These are phyloP conservation scores for Laothoe populi DNA, from an alignment of 2,888 invertebrate genomes.

Conservation along the genomic window DNA sequence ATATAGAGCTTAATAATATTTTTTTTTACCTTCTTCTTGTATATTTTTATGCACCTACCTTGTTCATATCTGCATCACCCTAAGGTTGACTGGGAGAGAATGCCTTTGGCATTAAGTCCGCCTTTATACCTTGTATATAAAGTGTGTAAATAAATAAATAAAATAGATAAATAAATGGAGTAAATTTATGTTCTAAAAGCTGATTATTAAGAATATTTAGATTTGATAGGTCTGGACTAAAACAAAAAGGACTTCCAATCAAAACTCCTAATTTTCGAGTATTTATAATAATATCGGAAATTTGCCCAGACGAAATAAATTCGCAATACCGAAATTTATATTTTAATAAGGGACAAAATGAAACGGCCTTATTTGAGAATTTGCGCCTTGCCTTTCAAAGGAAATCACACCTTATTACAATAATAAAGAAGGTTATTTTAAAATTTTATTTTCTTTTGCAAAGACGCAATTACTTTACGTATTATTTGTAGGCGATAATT, in stretches of 20 bases:
- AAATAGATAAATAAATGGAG: no score
- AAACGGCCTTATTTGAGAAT: background rate
- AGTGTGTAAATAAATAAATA: no score
- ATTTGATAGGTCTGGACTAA: background rate
- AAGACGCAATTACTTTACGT: background rate
- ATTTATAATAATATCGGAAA: conserved; percentile 5
- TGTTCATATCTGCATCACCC: no score
- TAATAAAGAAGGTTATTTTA: conserved; percentile 1
- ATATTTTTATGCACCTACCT: no score
- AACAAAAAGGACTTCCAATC: background rate
- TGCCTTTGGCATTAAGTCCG: no score
- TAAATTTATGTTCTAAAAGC: background rate
- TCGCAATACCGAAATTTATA: conserved; percentile 15
- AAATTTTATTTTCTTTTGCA: conserved; percentile 7
- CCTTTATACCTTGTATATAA: no score
- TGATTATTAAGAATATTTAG: background rate
- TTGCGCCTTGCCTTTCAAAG: background rate
- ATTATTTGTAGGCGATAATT: conserved; percentile 2
- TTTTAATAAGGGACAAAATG: conserved; percentile 8
- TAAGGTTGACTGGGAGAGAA: no score
- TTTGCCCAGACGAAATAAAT: background rate
- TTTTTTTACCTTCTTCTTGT: no score
- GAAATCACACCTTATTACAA: background rate
- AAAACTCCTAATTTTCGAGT: background rate
- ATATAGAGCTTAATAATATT: no score